phyloP scores from a whole-genome alignment of 2,888 invertebrate genomes.

The Encarsia formosa region DNA sequence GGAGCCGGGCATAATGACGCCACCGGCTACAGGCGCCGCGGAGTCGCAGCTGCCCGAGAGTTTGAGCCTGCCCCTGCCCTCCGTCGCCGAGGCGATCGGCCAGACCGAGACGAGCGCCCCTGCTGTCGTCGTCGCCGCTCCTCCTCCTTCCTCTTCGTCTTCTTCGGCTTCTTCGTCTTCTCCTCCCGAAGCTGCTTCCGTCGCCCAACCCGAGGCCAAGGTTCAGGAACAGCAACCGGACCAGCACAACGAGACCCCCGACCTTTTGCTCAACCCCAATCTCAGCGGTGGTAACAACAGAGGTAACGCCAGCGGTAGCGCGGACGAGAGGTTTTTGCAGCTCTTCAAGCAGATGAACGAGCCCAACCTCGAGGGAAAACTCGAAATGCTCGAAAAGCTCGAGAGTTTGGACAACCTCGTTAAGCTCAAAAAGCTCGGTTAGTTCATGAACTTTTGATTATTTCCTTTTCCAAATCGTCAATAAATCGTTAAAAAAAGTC shows the following conservation, averaged over 20 bases:
- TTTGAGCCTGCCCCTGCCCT: no score
- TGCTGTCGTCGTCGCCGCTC: no score
- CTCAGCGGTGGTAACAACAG: conserved; percentile 50
- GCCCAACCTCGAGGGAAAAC: conserved; percentile 1
- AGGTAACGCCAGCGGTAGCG: conserved; percentile 50
- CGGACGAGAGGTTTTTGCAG: conserved; percentile 52
- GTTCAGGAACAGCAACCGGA: background rate
- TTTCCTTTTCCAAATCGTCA: no score
- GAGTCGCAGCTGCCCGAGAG: background rate
- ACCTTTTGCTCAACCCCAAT: conserved; percentile 45
- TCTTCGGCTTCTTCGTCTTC: background rate
- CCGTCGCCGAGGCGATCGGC: background rate
- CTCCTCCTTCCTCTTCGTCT: no score
- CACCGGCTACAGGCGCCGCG: background rate
- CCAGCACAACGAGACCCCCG: conserved; percentile 45
- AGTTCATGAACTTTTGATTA: no score
- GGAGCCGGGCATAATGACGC: no score
- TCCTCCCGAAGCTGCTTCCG: conserved; percentile 1
- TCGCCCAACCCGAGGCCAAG: background rate
- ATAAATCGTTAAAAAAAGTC: no score
- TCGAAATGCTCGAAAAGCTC: conserved; percentile 33
- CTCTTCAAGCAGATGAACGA: conserved; percentile 45
- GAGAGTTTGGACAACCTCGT: conserved; percentile 40
- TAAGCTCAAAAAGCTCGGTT: conserved; percentile 42
- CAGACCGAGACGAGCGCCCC: background rate